phyloP scores from a whole-genome alignment of 2,888 invertebrate genomes.

The Synergus umbraculus region DNA sequence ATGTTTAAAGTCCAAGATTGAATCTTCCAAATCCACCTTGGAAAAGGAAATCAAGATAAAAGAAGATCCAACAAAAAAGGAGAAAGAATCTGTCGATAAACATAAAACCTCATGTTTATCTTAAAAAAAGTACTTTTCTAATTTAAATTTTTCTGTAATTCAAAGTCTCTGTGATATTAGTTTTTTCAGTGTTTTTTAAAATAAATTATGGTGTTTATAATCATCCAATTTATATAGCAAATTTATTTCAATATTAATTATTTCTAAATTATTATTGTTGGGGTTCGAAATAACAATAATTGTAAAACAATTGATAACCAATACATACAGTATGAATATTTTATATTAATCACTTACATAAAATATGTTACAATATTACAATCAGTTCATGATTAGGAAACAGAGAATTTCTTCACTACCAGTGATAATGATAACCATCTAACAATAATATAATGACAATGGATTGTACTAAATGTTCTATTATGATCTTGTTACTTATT shows the following conservation, averaged over 20 bases:
- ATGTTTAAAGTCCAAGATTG: neutral
- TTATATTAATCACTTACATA: constrained; percentile 76
- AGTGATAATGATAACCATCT: constrained; percentile 72
- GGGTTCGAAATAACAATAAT: neutral
- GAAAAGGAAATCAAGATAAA: constrained; percentile 1
- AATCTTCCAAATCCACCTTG: neutral
- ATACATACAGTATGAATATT: constrained; percentile 65
- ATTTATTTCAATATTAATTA: neutral
- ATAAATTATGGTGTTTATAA: too few species aligned
- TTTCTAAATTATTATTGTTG: neutral
- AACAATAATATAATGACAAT: constrained; percentile 70
- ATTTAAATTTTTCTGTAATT: neutral
- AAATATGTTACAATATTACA: constrained; percentile 76
- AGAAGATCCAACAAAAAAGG: neutral
- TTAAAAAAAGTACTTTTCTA: neutral
- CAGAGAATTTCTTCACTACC: constrained; percentile 70
- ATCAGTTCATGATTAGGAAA: constrained; percentile 73
- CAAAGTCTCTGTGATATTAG: neutral
- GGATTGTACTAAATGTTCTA: constrained; percentile 65
- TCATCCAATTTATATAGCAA: too few species aligned
- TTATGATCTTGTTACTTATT: constrained; percentile 65
- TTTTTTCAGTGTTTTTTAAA: neutral
- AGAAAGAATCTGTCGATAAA: neutral
- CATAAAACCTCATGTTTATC: neutral
- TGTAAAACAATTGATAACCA: neutral